Evolutionary conservation across 2,888 invertebrate species (phyloP).

Genomic region (Brachyptera risi): DNA sequence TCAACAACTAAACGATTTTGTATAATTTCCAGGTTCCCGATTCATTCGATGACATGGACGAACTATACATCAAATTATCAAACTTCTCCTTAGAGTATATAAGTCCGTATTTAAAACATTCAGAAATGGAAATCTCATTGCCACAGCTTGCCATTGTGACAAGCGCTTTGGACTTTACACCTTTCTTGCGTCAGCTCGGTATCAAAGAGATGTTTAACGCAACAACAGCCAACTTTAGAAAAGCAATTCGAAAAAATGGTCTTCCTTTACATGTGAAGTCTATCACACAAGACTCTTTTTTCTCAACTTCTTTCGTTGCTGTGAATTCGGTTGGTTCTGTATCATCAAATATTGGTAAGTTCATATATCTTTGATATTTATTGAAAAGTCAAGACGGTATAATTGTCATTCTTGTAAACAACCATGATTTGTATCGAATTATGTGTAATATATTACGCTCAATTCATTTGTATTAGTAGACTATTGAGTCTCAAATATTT

Average conservation of each 20-base stretch:
- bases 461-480: no score
- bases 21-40: constrained; percentile 39
- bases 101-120: constrained; percentile 34
- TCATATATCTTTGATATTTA: no score
- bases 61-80: constrained; percentile 34
- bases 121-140: constrained; percentile 39
- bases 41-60: constrained; percentile 34
- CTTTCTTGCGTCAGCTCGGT: constrained; percentile 37
- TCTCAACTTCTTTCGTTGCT: constrained; percentile 40
- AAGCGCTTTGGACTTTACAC: constrained; percentile 37
- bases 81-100: constrained; percentile 30
- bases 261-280: constrained; percentile 34
- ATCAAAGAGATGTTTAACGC: constrained; percentile 35
- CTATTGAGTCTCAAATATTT: no score
- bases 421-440: no score
- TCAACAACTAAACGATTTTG: no score
- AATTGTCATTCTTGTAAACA: no score
- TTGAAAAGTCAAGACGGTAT: no score
- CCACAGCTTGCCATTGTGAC: constrained; percentile 40
- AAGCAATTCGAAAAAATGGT: constrained; percentile 7
- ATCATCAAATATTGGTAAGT: constrained; percentile 37
- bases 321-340: constrained; percentile 40
- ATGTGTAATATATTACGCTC: no score
- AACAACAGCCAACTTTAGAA: constrained; percentile 24
- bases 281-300: constrained; percentile 40